These are phyloP conservation scores for Eretmocerus hayati DNA, from an alignment of 2,888 invertebrate species.

Conservation along the genomic window DNA sequence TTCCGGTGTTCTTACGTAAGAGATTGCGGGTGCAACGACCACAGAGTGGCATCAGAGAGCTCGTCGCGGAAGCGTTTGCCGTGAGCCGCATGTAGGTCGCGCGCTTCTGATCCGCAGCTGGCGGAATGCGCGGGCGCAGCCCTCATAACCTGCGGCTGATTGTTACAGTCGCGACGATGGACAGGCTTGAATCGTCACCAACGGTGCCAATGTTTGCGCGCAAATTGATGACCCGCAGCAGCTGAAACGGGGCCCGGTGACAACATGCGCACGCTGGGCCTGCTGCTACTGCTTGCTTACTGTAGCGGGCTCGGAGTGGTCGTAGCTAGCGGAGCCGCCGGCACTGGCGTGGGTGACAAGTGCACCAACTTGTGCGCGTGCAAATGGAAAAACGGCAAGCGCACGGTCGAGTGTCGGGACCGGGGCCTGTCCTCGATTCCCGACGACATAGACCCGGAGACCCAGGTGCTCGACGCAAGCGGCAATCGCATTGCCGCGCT, in stretches of 20 bases:
- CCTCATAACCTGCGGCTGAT: too few species aligned
- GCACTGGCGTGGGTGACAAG: constrained; percentile 37
- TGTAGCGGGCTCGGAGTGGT: background rate
- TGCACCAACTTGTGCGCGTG: constrained; percentile 61
- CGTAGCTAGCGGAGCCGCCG: constrained; percentile 24
- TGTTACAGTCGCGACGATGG: too few species aligned
- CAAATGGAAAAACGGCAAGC: constrained; percentile 92
- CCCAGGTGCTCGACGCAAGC: constrained; percentile 85
- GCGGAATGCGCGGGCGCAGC: too few species aligned
- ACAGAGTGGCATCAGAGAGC: too few species aligned
- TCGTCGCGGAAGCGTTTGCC: too few species aligned
- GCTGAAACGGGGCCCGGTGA: background rate
- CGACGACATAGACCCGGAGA: constrained; percentile 76
- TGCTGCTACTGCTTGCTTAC: constrained; percentile 5
- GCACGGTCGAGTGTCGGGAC: constrained; percentile 84
- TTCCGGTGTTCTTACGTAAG: too few species aligned
- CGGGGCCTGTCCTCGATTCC: constrained; percentile 78
- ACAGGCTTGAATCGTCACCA: too few species aligned
- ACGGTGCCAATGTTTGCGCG: too few species aligned
- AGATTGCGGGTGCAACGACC: too few species aligned
- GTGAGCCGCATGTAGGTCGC: constrained; percentile 16
- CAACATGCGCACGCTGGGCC: background rate
- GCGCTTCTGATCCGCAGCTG: constrained; percentile 10
- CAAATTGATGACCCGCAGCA: too few species aligned
- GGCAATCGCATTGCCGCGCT: constrained; percentile 80